phyloP scores from a whole-genome alignment of 2,888 invertebrate genomes.

The Tetramorium bicarinatum region DNA sequence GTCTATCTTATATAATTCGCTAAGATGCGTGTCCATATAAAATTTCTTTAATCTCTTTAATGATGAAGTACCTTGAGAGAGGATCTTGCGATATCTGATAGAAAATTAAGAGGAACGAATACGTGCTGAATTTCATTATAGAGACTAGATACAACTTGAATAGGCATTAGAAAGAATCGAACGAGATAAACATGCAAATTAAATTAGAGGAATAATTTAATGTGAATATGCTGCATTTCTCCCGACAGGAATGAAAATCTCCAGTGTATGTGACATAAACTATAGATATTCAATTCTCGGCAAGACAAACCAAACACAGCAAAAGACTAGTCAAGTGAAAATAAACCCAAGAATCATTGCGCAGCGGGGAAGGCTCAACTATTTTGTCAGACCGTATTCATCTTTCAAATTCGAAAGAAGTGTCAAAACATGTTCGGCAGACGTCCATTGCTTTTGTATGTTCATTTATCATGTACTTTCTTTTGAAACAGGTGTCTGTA shows the following conservation, averaged over 20 bases:
- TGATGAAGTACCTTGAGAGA: background rate
- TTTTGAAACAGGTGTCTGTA: background rate
- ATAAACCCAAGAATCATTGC: too few relatives aligned
- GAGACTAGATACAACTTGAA: background rate
- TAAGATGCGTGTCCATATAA: background rate
- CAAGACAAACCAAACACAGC: too few relatives aligned
- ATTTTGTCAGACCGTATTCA: too few relatives aligned
- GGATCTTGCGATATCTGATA: background rate
- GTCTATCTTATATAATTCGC: slow-evolving; percentile 20
- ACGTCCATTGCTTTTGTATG: background rate
- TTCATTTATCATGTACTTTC: background rate
- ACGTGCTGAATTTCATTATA: background rate
- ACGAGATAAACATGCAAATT: background rate
- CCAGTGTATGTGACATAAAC: too few relatives aligned
- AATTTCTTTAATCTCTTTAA: slow-evolving; percentile 21
- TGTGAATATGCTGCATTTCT: background rate
- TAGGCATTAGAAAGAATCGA: background rate
- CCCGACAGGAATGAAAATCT: too few relatives aligned
- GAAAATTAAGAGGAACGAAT: background rate
- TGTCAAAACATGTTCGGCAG: background rate
- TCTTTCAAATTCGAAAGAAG: background rate
- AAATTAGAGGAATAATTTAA: background rate
- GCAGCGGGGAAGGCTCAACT: too few relatives aligned
- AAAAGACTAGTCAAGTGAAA: too few relatives aligned
- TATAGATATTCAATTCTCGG: too few relatives aligned